Evolutionary conservation across 2,888 invertebrate species (phyloP).

Genomic region (Erebia palarica): DNA sequence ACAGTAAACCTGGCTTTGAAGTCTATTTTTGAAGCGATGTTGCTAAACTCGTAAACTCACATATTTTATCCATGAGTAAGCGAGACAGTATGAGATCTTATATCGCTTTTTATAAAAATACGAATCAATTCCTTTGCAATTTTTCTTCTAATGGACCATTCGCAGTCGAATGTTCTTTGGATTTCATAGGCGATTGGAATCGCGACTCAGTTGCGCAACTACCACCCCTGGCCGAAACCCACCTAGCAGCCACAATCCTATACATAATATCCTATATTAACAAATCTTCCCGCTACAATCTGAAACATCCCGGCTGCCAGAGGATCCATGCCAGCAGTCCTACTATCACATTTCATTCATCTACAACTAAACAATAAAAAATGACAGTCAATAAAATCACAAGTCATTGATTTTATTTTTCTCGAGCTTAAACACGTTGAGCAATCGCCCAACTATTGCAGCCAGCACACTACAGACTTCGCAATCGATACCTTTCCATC

Average conservation of each 20-base stretch:
- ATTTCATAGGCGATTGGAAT: slow-evolving; percentile 2
- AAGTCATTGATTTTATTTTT: slow-evolving; percentile 44
- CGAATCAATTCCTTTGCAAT: no score
- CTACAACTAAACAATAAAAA: slow-evolving; percentile 62
- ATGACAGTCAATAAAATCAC: slow-evolving; percentile 70
- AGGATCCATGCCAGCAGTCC: slow-evolving; percentile 63
- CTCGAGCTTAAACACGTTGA: slow-evolving; percentile 46
- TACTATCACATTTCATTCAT: slow-evolving; percentile 67
- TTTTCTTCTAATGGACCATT: background rate
- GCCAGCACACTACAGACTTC: background rate
- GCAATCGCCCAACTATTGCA: slow-evolving; percentile 26
- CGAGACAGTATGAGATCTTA: no score
- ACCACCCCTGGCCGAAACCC: slow-evolving; percentile 44
- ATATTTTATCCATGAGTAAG: no score
- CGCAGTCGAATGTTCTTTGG: background rate
- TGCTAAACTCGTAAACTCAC: no score
- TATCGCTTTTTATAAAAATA: no score
- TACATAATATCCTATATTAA: slow-evolving; percentile 46
- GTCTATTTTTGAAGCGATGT: no score
- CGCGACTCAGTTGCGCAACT: slow-evolving; percentile 10
- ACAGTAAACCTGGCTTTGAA: no score
- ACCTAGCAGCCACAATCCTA: slow-evolving; percentile 45
- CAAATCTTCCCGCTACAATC: slow-evolving; percentile 41
- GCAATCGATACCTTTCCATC: background rate
- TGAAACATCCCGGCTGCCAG: slow-evolving; percentile 49